Percentiles rank a stretch among this genome's conserved stretches.
These are phyloP conservation scores for Illadopsis cleaveri DNA, from an alignment of 2,113 vertebrate species.

Conservation along the genomic window DNA sequence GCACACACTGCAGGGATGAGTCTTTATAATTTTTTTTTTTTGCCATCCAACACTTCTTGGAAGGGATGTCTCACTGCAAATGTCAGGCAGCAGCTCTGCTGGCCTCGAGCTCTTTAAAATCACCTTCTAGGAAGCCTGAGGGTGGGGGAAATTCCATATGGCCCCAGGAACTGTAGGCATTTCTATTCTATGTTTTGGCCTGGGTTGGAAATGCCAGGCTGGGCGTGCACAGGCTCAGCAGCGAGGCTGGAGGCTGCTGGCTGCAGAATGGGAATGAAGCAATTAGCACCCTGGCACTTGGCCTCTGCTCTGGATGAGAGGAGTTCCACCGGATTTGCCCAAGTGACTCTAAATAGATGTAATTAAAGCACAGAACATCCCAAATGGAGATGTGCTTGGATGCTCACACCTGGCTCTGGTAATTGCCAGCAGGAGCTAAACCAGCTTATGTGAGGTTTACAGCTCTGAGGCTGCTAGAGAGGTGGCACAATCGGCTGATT, in stretches of 20 bases:
- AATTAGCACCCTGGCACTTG: neutral
- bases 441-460: neutral
- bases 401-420: slow-evolving; percentile 5
- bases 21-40: neutral
- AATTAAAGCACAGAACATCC: slow-evolving; percentile 35
- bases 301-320: neutral
- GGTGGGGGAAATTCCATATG: neutral
- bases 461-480: neutral
- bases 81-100: neutral
- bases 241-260: neutral
- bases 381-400: slow-evolving; percentile 24
- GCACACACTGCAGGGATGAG: no score
- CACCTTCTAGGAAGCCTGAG: neutral
- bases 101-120: neutral
- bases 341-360: slow-evolving; percentile 13
- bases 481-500: neutral
- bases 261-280: neutral
- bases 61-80: neutral
- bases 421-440: slow-evolving; percentile 21
- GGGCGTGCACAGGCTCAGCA: neutral
- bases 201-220: neutral
- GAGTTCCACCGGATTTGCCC: neutral
- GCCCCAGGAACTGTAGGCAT: neutral
- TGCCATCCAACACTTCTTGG: neutral
- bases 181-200: neutral